Percentiles rank a stretch among this genome's conserved stretches.
These are phyloP conservation scores for Sturnira hondurensis DNA, from an alignment of 2,113 vertebrate genomes.

Conservation along the genomic window DNA sequence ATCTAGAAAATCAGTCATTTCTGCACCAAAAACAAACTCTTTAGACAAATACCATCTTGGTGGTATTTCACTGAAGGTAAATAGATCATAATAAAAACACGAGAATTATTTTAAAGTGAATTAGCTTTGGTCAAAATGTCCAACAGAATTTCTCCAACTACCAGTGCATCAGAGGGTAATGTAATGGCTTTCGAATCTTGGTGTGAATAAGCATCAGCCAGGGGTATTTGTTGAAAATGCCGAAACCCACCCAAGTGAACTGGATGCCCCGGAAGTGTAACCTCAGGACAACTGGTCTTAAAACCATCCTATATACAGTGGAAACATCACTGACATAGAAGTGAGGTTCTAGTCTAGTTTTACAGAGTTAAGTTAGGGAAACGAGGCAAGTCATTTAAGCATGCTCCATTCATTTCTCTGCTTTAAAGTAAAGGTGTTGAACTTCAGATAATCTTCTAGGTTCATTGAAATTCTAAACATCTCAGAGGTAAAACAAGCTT, in stretches of 20 bases:
- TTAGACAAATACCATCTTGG: background rate
- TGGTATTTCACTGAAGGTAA: background rate
- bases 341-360: background rate
- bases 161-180: background rate
- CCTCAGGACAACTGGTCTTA: background rate
- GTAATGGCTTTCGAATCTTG: background rate
- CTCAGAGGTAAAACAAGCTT: background rate
- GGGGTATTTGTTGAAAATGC: background rate
- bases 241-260: background rate
- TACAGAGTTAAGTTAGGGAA: background rate
- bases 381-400: background rate
- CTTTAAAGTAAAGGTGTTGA: background rate
- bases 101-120: background rate
- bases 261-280: background rate
- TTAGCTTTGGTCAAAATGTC: background rate
- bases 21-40: background rate
- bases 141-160: background rate
- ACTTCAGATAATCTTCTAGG: background rate
- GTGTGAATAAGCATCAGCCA: background rate
- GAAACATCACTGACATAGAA: background rate
- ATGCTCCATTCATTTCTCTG: background rate
- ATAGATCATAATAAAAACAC: background rate
- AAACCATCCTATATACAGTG: background rate
- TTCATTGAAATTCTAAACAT: background rate
- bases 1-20: background rate